A percentile compares a stretch with the other conserved stretches of the same genome.
phyloP scores from a whole-genome alignment of 1,140 invertebrate genomes.

The Cherax destructor region DNA sequence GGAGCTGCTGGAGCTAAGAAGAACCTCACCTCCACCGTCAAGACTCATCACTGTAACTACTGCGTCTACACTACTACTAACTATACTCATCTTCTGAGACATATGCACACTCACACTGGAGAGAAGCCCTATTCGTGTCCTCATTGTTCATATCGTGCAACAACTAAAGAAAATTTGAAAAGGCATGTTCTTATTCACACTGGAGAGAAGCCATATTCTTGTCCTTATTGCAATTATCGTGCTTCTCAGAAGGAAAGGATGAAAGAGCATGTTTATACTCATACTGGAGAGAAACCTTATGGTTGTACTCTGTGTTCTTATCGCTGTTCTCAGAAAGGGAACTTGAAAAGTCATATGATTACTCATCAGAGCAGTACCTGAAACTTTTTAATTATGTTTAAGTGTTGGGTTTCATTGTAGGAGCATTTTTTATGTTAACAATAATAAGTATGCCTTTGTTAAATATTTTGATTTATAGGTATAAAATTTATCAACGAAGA shows the following conservation, averaged over 20 bases:
- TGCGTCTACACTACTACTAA: conserved; percentile 62
- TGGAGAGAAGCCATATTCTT: conserved; percentile 57
- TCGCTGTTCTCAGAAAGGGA: conserved; percentile 58
- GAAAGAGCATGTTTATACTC: conserved; percentile 63
- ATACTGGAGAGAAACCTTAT: conserved; percentile 60
- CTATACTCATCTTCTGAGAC: conserved; percentile 53
- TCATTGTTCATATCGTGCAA: conserved; percentile 51
- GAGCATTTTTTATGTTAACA: background rate
- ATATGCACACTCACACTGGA: conserved; percentile 58
- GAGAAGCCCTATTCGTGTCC: conserved; percentile 63
- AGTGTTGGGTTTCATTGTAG: background rate
- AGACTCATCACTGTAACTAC: conserved; percentile 66
- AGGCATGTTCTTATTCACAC: conserved; percentile 58
- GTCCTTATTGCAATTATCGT: conserved; percentile 54
- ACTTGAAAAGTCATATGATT: conserved; percentile 57
- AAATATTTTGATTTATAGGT: background rate
- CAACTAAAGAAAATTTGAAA: conserved; percentile 61
- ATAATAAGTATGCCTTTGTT: background rate
- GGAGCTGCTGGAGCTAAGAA: conserved; percentile 48
- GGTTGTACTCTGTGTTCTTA: conserved; percentile 45
- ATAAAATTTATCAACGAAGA: background rate
- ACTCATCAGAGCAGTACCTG: conserved; percentile 44
- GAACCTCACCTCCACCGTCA: conserved; percentile 45
- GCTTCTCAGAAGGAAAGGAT: conserved; percentile 62
- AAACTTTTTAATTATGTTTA: conserved; percentile 1